Base-by-base conservation (phyloP, 1,140 invertebrate species). In the Brachionus rotundiformis region DNA sequence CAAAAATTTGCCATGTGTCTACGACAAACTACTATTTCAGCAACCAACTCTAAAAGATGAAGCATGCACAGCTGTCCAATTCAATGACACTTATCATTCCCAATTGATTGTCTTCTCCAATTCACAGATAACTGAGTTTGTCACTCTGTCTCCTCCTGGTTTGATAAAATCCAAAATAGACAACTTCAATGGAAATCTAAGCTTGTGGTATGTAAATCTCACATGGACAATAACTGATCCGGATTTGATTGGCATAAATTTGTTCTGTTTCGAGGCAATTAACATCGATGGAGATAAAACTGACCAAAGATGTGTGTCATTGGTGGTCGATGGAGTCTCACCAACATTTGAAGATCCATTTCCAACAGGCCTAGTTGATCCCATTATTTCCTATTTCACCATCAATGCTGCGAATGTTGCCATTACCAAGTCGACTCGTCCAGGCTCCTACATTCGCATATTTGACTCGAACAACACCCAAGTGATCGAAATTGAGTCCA, bases 321-420 rank as follows among this genome's bases (percentile, higher is more conserved):
- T 68, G 0, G 29, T 68, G 33, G 63, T 68, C 7, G 63, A 33
- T 33, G 63, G 8, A 4, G n/a, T 19, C 0, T 16, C 25, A 13
- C 63, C 63, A 8, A 19, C 16, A 33, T 68, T 68, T 33, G 6
- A 16, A 33, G 36, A 16, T 33, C 63, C 63, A 39, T 68, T 10
- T 33, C 63, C 63, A 36, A 68, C 63, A 33, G 63, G 63, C 19
- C 29, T 33, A 13, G 29, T 68, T 39, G 29, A 68, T 68, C n/a
- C 29, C 16, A 16, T 11, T 39, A 68, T 19, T n/a, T 0, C n/a
- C 3, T 68, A 11, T 33, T 68, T 68, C 16, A 68, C 63, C 3
- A 33, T 68, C 1, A 16, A 68, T 33, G 27, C 63, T n/a, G n/a
- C n/a, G 0, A 63, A 63, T 63, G 63, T 33, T 3, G 7, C 63